Conservation (phyloP, 2,113 vertebrate genomes). For the Scortum barcoo region DNA sequence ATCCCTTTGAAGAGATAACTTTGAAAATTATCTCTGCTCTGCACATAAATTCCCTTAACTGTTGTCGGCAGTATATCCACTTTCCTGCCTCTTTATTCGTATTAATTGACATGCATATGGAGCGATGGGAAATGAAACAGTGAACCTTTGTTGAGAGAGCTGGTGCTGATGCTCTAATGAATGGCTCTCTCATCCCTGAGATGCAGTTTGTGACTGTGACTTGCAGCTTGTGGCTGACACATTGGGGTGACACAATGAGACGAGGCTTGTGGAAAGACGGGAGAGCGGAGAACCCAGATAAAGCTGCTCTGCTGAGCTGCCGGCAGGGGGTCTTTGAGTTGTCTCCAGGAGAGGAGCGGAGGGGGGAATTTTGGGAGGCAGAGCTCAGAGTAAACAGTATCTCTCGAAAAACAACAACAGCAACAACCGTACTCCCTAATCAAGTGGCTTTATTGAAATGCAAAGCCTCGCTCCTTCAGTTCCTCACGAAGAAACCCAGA, state of each 20-base stretch:
- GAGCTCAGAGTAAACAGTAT: conserved; percentile 73
- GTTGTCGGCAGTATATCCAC: conserved; percentile 34
- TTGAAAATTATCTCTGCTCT: conserved; percentile 42
- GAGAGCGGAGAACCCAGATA: conserved; percentile 70
- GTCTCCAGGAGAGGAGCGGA: conserved; percentile 62
- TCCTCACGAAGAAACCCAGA: conserved; percentile 47
- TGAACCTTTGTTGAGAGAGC: conserved; percentile 63
- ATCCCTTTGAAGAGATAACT: conserved; percentile 48
- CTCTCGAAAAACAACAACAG: conserved; percentile 74
- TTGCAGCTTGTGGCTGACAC: conserved; percentile 70
- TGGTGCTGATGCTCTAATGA: conserved; percentile 70
- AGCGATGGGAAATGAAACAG: conserved; percentile 60
- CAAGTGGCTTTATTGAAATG: conserved; percentile 78
- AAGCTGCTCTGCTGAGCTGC: conserved; percentile 72
- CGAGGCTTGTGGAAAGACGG: conserved; percentile 58
- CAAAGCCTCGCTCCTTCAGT: conserved; percentile 68
- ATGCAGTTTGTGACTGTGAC: conserved; percentile 59
- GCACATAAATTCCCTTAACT: conserved; percentile 33
- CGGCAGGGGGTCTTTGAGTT: conserved; percentile 80
- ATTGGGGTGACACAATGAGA: conserved; percentile 64
- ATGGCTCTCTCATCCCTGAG: conserved; percentile 71
- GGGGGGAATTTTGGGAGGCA: conserved; percentile 65
- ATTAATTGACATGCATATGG: conserved; percentile 55
- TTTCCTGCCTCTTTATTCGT: conserved; percentile 39
- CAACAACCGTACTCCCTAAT: conserved; percentile 62